phyloP scores from a whole-genome alignment of 1,140 invertebrate genomes.

The Odontomachus brunneus region DNA sequence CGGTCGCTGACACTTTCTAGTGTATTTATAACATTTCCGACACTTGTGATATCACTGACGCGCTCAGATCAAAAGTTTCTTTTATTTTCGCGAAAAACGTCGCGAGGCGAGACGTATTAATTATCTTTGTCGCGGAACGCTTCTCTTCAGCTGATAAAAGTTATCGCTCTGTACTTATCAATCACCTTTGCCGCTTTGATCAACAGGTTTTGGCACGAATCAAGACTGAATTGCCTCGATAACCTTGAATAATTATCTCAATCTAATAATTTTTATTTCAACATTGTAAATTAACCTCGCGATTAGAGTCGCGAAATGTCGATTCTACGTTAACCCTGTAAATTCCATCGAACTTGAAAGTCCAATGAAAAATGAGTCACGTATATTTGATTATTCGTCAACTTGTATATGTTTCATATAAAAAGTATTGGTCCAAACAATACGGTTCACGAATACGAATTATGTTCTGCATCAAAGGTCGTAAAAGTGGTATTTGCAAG shows the following conservation, averaged over 20 bases:
- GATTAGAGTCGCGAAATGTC: neutral
- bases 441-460: too few relatives aligned
- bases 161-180: constrained; percentile 44
- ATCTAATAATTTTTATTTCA: neutral
- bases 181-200: constrained; percentile 16
- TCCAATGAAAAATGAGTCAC: too few relatives aligned
- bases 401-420: too few relatives aligned
- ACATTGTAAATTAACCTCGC: neutral
- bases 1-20: neutral
- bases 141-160: constrained; percentile 29
- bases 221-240: neutral
- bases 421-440: too few relatives aligned
- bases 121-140: constrained; percentile 22
- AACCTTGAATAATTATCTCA: constrained; percentile 23
- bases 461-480: too few relatives aligned
- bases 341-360: too few relatives aligned
- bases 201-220: constrained; percentile 28
- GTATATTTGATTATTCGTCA: too few relatives aligned
- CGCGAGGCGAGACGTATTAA: neutral
- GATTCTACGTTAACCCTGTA: too few relatives aligned
- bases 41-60: neutral
- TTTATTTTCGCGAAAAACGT: constrained; percentile 19
- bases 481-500: too few relatives aligned
- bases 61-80: neutral
- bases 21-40: constrained; percentile 8